These are phyloP conservation scores for Perca flavescens DNA, from an alignment of 2,113 vertebrate species.

Conservation along the genomic window DNA sequence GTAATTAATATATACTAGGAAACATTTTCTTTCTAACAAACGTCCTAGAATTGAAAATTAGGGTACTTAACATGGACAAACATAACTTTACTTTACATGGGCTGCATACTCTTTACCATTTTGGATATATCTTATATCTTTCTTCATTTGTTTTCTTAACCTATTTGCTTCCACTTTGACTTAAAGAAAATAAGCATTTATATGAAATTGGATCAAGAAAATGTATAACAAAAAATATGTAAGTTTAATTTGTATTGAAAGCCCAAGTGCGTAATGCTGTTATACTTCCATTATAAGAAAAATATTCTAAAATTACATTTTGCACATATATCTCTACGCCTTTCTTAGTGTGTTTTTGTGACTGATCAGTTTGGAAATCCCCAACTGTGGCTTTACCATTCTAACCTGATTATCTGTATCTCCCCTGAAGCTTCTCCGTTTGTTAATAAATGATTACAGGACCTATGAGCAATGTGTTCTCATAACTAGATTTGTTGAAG, in stretches of 20 bases:
- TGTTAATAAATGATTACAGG: slow-evolving; percentile 87
- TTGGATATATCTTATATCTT: neutral
- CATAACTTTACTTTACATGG: neutral
- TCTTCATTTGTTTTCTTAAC: neutral
- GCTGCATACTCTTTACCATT: neutral
- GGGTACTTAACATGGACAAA: neutral
- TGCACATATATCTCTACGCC: neutral
- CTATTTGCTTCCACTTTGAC: neutral
- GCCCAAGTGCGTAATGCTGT: slow-evolving; percentile 10
- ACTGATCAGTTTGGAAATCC: slow-evolving; percentile 46
- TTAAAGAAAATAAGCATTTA: slow-evolving; percentile 3
- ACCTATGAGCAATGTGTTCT: slow-evolving; percentile 73
- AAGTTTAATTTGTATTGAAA: slow-evolving; percentile 31
- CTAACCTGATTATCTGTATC: slow-evolving; percentile 86
- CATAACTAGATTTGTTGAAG: slow-evolving; percentile 67
- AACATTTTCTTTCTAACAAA: neutral
- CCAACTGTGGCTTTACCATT: slow-evolving; percentile 73
- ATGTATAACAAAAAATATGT: neutral
- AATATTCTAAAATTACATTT: slow-evolving; percentile 26
- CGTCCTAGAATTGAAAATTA: neutral
- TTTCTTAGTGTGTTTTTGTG: slow-evolving; percentile 17
- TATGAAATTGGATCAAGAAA: neutral
- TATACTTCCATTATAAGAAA: slow-evolving; percentile 30
- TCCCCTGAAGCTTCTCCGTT: slow-evolving; percentile 82
- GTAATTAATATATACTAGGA: slow-evolving; percentile 3